Conservation (phyloP, 2,888 invertebrate species). For the Ceratothoa steindachneri region DNA sequence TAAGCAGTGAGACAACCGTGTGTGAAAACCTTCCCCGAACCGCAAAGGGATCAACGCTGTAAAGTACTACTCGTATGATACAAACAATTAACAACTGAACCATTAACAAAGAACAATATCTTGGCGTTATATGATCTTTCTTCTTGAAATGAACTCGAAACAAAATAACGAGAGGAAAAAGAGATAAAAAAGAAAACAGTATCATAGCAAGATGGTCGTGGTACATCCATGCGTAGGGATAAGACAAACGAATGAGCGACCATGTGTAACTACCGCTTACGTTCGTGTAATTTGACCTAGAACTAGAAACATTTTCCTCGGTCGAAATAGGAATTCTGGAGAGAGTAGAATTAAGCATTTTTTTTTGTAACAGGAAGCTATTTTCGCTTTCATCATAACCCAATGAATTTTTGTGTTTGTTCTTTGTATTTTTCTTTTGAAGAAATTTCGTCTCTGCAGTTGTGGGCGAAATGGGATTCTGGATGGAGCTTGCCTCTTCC, state of each 20-base stretch:
- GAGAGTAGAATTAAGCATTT: neutral
- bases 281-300: neutral
- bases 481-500: neutral
- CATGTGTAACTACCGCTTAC: neutral
- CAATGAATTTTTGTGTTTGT: neutral
- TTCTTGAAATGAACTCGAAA: neutral
- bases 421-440: neutral
- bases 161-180: neutral
- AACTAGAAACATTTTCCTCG: neutral
- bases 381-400: neutral
- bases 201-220: neutral
- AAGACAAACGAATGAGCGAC: neutral
- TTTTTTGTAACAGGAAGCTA: neutral
- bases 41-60: neutral
- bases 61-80: neutral
- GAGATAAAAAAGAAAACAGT: neutral
- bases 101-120: slow-evolving; percentile 1
- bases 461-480: neutral
- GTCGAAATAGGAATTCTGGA: neutral
- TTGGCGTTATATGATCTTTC: slow-evolving; percentile 4
- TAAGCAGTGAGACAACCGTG: neutral
- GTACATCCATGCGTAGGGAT: neutral
- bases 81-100: neutral
- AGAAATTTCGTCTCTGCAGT: neutral
- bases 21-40: neutral